Evolutionary conservation across 2,797 vertebrate species (phyloP), one percentile per base, ranked within the genome.

Genomic region (Pseudomugil gertrudae): DNA sequence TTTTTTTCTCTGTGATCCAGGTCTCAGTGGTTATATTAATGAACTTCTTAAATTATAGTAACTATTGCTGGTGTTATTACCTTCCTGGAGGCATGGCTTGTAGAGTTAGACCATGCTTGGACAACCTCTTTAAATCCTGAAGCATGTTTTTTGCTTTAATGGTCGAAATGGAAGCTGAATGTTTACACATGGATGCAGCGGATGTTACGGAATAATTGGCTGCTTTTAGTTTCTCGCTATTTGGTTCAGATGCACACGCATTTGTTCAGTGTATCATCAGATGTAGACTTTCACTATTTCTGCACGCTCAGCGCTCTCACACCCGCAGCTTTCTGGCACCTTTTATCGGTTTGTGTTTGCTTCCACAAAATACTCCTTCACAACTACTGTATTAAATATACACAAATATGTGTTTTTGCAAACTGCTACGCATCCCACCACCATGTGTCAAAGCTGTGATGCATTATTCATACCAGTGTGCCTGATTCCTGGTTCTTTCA

Each of bases 381-480:
- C 45, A 61, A 74, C 24, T 50, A 5, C 26, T 65, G 57, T 15
- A 53, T 89, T 83, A 84, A 87, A 88, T 81, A 84, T 64, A 76
- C 74, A 76, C 32, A 56, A 79, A 53, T 60, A 55, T 70, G 64
- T 65, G 45, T 81, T 82, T 43, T 71, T 74, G 67, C 50, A 87
- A 83, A 90, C 72, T 74, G 72, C 72, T 36, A 47, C 77, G 75
- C 73, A 61, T 72, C 73, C 43, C 51, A 57, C 66, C 29, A n/a
- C 70, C 26, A 55, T 65, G 19, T 15, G 9, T 36, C 6, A 11
- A 61, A 48, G 53, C 62, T 1, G 4, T 2, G 48, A 69, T 92
- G 69, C 75, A 91, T 93, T 89, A 92, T 90, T 92, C 78, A 92
- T 78, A 30, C 19, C 4, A 1, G 54, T 69, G 35, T 52, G 72